These are phyloP conservation scores for Zoanthus sansibaricus DNA, from an alignment of 92 coral and sea anemone genomes.

Conservation along the genomic window DNA sequence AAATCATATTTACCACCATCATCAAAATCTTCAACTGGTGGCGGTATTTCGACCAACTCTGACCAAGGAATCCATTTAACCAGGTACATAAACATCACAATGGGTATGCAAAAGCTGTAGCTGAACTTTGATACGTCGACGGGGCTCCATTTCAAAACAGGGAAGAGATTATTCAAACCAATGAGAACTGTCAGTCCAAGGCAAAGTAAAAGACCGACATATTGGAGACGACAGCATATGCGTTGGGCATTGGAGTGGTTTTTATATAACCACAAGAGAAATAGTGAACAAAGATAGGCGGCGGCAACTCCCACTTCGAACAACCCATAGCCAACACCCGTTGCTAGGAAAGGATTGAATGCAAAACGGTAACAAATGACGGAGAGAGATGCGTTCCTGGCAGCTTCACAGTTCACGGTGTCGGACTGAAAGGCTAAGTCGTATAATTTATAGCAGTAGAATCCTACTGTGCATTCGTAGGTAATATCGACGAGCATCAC, in stretches of 20 bases:
- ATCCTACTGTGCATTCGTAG: not conserved
- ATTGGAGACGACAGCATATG: not conserved
- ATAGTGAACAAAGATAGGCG: not conserved
- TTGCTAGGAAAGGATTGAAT: not conserved
- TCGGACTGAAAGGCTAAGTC: too few species aligned
- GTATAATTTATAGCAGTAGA: not conserved
- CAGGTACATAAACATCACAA: not conserved
- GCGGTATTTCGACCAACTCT: not conserved
- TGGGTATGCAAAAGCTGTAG: too few species aligned
- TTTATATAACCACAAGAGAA: not conserved
- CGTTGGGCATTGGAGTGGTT: not conserved
- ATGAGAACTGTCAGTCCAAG: not conserved
- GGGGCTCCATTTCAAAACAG: not conserved
- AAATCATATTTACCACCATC: not conserved
- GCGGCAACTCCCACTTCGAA: not conserved
- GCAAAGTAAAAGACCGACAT: not conserved
- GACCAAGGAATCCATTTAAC: not conserved
- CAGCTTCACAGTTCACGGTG: not conserved
- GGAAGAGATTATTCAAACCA: not conserved
- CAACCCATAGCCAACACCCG: not conserved
- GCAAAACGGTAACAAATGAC: not conserved
- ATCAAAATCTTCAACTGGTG: conserved; percentile 4
- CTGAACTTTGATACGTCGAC: not conserved
- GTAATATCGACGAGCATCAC: not conserved
- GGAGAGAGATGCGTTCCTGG: not conserved